Evolutionary conservation across 2,888 invertebrate species (phyloP), one percentile per base, ranked within the genome.

Genomic region (Chorisops tibialis): DNA sequence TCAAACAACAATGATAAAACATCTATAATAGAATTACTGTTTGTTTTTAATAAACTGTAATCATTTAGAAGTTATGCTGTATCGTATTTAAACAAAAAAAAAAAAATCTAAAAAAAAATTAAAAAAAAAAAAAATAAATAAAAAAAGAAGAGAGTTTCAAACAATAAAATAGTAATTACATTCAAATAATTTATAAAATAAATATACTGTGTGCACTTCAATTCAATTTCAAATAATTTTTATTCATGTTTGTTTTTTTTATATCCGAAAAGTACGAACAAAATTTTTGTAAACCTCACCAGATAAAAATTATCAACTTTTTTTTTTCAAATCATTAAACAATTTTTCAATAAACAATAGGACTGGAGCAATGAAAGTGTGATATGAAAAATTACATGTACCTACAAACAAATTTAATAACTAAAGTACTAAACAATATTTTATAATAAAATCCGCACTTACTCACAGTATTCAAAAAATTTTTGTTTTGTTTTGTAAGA

Each of bases 1-100:
- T 16, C 2, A 5, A 41, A 41, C 16, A n/a, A n/a, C n/a, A n/a
- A n/a, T n/a, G n/a, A n/a, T n/a, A n/a, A n/a, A n/a, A n/a, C 41
- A 41, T 16, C 3, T 16, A 18, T n/a, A n/a, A n/a, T n/a, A n/a
- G 9, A 30, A 30, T 30, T 2, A 24, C 9, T 30, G 30, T 30
- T 7, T 9, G 30, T 30, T 41, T 41, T 3, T 9, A 41, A 6
- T 41, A 5, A n/a, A 41, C 1, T 16, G 64, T 62, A 61, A 61
- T 64, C 59, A 50, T 45, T 62, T 61, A 61, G 43, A 61, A 64
- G 71, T 68, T 69, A 68, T 65, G 61, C 63, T 61, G 30, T 66
- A 65, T 64, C 61, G 61, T 66, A 66, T 58, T 62, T 68, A 66
- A 63, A 49, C 49, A 60, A 64, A 61, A 59, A 45, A 62, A 64